Evolutionary conservation across 2,888 invertebrate genomes (phyloP).

Genomic region (Eurytoma californica): DNA sequence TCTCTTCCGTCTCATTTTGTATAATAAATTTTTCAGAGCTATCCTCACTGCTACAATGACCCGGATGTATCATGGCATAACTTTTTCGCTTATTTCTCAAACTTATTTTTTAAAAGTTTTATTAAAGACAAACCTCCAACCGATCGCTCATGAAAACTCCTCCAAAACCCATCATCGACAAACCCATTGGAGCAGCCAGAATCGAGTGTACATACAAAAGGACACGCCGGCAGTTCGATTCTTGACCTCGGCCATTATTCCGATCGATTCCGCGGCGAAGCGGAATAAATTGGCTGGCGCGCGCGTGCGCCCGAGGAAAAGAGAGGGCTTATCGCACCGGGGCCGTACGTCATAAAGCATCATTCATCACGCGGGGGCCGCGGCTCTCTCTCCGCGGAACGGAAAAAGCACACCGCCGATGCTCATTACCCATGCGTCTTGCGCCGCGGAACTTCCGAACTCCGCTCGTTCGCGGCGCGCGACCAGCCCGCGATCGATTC

Average conservation of each 20-base stretch:
- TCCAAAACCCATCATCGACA: background rate
- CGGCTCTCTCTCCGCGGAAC: background rate
- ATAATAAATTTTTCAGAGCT: no score
- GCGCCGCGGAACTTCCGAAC: background rate
- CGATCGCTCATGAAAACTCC: background rate
- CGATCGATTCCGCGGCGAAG: constrained; percentile 30
- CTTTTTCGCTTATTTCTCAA: no score
- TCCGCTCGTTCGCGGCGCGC: background rate
- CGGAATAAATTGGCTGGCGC: constrained; percentile 9
- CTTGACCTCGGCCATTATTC: constrained; percentile 43
- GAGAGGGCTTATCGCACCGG: constrained; percentile 31
- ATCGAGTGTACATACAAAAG: background rate
- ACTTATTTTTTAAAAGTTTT: no score
- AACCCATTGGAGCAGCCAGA: no score
- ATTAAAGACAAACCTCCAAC: background rate
- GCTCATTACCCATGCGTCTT: constrained; percentile 10
- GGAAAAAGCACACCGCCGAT: constrained; percentile 3
- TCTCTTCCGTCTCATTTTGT: no score
- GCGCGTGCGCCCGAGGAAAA: background rate
- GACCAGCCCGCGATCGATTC: no score
- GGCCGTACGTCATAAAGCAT: constrained; percentile 29
- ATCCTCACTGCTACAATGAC: no score
- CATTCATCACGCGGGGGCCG: constrained; percentile 29
- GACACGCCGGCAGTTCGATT: constrained; percentile 2
- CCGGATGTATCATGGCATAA: no score